A percentile compares a stretch with the other conserved stretches of the same genome.
Evolutionary conservation across 2,888 invertebrate species (phyloP).

Genomic region (Raillietiella orientalis): DNA sequence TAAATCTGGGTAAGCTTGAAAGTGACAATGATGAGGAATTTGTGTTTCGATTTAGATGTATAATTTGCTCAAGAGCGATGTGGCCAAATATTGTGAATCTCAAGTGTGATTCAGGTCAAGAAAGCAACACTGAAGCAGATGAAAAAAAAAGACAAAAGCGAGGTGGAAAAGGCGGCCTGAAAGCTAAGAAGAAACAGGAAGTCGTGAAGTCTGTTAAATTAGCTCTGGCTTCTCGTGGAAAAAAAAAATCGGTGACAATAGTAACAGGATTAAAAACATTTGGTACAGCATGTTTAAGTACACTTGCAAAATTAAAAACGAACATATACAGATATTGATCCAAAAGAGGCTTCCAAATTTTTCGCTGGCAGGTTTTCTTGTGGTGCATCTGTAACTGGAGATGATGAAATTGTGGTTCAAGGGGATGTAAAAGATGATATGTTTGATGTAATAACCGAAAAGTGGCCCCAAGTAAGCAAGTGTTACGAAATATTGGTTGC

Average conservation of each 20-base stretch:
- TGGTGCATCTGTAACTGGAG: constrained; percentile 93
- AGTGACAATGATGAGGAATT: background rate
- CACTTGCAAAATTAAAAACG: constrained; percentile 1
- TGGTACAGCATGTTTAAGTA: constrained; percentile 21
- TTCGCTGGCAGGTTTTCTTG: constrained; percentile 94
- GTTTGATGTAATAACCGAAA: constrained; percentile 88
- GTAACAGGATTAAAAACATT: constrained; percentile 81
- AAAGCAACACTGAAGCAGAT: constrained; percentile 42
- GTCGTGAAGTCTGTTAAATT: constrained; percentile 52
- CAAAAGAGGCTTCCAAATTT: constrained; percentile 89
- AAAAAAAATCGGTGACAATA: constrained; percentile 94
- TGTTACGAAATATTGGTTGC: constrained; percentile 3
- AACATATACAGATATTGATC: constrained; percentile 44
- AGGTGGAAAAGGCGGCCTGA: constrained; percentile 82
- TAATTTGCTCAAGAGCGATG: constrained; percentile 14
- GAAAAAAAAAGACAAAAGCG: constrained; percentile 87
- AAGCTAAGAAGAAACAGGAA: constrained; percentile 76
- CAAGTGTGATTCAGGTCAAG: constrained; percentile 10
- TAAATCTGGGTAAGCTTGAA: background rate
- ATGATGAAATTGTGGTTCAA: constrained; percentile 97
- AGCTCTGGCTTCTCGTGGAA: constrained; percentile 70
- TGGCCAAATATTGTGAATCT: too few species aligned
- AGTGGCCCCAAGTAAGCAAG: constrained; percentile 57
- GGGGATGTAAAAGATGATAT: constrained; percentile 96
- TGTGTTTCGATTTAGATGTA: constrained; percentile 13